Base-by-base conservation (phyloP, 2,797 vertebrate genomes). In the Lates japonicus region DNA sequence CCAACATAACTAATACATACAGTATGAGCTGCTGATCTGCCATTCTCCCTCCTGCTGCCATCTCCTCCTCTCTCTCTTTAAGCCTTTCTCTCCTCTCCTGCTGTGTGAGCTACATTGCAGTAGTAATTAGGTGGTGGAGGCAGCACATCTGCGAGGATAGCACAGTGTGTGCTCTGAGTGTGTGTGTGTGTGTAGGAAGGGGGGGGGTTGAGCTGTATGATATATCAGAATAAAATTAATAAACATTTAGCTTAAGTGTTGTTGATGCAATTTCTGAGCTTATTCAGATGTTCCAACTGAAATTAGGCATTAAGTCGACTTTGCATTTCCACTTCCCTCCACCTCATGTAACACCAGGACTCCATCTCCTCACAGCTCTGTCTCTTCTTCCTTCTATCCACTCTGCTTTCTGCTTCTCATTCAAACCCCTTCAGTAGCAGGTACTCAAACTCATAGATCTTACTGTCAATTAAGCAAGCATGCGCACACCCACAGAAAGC, bases 401-500 rank as follows among this genome's bases (percentile, higher is more conserved):
- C 46, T 33, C 49, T 11, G 41, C 54, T 58, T 22, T 80, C 33
- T 52, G 8, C 22, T 57, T 55, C 58, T 76, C 52, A 60, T 62
- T 76, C 42, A 59, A 41, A 37, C 33, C 72, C 59, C 46, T 31
- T 70, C 68, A 73, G 66, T n/a, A 70, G 84, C 81, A 89, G 81
- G 70, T 82, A 84, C 71, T 57, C 70, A 78, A 61, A 73, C 74
- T 82, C 84, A 82, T 84, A 81, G 87, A 88, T 89, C 88, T 87
- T 83, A 81, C 78, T 82, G 88, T 84, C 88, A 87, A 65, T 89
- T 83, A 90, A 58, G n/a, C 61, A 68, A 59, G 84, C 84, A 16
- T 78, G 74, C 77, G 67, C 0, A 22, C 83, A 62, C 77, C 33
- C 66, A 72, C 39, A 89, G 31, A 76, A 61, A 70, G 49, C 52